A percentile compares a stretch with the other conserved stretches of the same genome.
Evolutionary conservation across 1,140 invertebrate genomes (phyloP).

Genomic region (Whitmania pigra): DNA sequence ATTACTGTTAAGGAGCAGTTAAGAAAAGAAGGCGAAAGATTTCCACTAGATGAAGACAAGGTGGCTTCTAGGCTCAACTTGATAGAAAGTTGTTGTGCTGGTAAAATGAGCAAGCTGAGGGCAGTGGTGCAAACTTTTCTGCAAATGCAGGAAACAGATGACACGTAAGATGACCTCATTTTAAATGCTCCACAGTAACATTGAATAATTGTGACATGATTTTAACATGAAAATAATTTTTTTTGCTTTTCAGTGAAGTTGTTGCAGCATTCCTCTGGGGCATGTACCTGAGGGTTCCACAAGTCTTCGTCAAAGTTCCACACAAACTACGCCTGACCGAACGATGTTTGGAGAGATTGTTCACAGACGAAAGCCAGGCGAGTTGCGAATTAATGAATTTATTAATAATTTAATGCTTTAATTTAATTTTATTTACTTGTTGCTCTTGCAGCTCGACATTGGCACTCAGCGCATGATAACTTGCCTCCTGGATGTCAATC

Average conservation of each 20-base stretch:
- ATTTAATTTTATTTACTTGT: neutral
- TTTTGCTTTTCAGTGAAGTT: neutral
- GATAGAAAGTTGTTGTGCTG: neutral
- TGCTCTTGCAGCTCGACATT: slow-evolving; percentile 50
- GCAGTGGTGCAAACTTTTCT: neutral
- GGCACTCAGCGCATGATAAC: slow-evolving; percentile 68
- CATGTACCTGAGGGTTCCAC: neutral
- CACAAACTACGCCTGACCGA: neutral
- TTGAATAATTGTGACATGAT: neutral
- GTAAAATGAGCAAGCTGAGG: neutral
- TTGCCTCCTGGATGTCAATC: slow-evolving; percentile 50
- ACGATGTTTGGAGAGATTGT: neutral
- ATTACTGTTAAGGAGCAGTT: neutral
- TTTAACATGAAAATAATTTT: neutral
- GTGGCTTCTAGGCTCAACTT: neutral
- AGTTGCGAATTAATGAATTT: neutral
- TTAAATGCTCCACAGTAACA: neutral
- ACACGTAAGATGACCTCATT: neutral
- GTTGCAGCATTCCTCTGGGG: neutral
- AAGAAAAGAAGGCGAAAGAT: neutral
- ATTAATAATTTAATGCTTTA: neutral
- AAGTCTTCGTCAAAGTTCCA: neutral
- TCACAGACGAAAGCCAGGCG: neutral
- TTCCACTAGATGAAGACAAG: neutral
- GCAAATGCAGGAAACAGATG: neutral